Percentiles rank a stretch among this genome's conserved stretches.
Evolutionary conservation across 2,113 vertebrate genomes (phyloP).

Genomic region (Psittacula cyanocephala): DNA sequence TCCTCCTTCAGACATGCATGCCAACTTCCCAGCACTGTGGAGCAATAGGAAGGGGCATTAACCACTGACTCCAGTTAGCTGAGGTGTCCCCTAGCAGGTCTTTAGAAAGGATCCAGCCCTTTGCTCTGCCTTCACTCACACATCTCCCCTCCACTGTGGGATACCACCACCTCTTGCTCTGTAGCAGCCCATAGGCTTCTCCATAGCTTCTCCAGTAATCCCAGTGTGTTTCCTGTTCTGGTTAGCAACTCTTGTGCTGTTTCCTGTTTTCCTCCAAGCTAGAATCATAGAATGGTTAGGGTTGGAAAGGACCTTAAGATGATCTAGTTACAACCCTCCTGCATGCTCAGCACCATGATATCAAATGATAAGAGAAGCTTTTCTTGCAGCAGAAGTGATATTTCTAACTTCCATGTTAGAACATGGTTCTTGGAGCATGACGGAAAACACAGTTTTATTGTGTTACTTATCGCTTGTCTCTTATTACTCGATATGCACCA

Average conservation of each 20-base stretch:
- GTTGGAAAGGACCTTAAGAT: not conserved
- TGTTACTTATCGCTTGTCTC: not conserved
- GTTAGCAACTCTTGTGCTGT: not conserved
- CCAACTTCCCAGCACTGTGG: not conserved
- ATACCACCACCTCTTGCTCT: not conserved
- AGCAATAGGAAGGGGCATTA: not conserved
- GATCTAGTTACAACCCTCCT: not conserved
- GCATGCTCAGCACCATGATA: not conserved
- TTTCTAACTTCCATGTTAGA: not conserved
- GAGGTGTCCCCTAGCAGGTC: not conserved
- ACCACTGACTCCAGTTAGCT: not conserved
- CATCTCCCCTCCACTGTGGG: rapidly evolving
- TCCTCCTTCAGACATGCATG: not conserved
- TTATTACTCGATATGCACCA: not conserved
- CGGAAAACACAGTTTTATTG: not conserved
- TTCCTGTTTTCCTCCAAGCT: not conserved
- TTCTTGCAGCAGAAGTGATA: not conserved
- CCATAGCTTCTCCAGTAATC: not conserved
- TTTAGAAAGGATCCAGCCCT: not conserved
- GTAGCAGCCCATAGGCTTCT: not conserved
- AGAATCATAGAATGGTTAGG: not conserved
- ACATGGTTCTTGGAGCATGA: not conserved
- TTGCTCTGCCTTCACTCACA: not conserved
- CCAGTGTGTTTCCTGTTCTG: not conserved
- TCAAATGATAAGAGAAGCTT: not conserved